Evolutionary conservation across 2,797 vertebrate genomes (phyloP).

Genomic region (Simalia tracyae): DNA sequence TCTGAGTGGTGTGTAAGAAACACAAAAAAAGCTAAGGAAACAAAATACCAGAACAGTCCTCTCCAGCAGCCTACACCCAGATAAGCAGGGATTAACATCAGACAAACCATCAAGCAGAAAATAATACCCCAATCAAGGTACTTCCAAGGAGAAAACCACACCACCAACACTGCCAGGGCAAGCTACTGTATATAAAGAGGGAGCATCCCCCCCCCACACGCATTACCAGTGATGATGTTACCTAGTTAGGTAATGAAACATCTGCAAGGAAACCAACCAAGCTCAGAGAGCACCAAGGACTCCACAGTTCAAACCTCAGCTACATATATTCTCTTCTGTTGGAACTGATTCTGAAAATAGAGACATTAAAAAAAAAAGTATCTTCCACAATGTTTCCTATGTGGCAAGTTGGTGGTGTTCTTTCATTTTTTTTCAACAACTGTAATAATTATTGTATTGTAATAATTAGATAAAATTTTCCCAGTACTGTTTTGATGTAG

Average conservation of each 20-base stretch:
- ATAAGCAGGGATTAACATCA: neutral
- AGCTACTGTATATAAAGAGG: neutral
- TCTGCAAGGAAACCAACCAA: neutral
- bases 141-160: neutral
- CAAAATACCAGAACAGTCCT: neutral
- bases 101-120: neutral
- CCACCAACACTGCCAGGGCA: neutral
- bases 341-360: neutral
- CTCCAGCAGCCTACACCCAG: neutral
- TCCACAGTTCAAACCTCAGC: neutral
- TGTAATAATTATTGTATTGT: neutral
- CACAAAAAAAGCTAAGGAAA: neutral
- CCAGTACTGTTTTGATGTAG: neutral
- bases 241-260: neutral
- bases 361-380: neutral
- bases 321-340: neutral
- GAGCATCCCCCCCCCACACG: neutral
- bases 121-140: neutral
- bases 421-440: neutral
- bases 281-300: neutral
- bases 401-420: neutral
- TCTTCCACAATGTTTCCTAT: slow-evolving; percentile 5
- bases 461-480: neutral
- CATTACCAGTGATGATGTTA: neutral
- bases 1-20: no score